Percentiles rank a stretch among this genome's conserved stretches.
Conservation (phyloP, 2,888 invertebrate species). For the Torymus aiolomorphi region DNA sequence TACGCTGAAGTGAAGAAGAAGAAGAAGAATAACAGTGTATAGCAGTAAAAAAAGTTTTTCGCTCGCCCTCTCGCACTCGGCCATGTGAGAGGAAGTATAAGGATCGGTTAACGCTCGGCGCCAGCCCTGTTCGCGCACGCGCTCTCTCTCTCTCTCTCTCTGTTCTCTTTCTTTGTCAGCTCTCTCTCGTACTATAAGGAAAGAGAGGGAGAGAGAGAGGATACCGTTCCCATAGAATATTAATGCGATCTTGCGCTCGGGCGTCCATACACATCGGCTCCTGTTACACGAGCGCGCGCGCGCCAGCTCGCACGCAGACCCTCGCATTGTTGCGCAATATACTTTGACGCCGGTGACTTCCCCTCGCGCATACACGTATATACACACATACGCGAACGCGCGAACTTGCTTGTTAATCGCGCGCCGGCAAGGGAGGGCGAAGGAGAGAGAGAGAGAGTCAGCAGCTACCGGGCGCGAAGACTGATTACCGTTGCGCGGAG, state of each 20-base stretch:
- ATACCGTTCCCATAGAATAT: conserved; percentile 75
- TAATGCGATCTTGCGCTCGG: conserved; percentile 70
- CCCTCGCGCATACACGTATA: neutral
- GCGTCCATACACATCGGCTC: conserved; percentile 39
- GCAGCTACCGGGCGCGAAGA: neutral
- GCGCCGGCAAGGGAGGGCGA: no score
- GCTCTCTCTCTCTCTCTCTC: conserved; percentile 25
- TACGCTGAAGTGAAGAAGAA: neutral
- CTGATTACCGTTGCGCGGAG: neutral
- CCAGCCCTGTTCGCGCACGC: conserved; percentile 3
- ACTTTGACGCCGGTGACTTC: conserved; percentile 44
- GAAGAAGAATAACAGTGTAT: neutral
- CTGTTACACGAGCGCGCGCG: conserved; percentile 38
- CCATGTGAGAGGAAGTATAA: conserved; percentile 56
- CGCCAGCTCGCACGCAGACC: conserved; percentile 23
- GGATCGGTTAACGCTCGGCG: conserved; percentile 59
- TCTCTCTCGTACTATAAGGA: conserved; percentile 59
- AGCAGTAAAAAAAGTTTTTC: no score
- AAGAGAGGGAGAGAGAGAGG: conserved; percentile 17
- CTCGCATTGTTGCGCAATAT: conserved; percentile 45
- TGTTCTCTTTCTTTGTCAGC: conserved; percentile 53
- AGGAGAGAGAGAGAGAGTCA: neutral
- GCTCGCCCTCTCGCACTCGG: conserved; percentile 6
- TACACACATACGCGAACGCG: neutral
- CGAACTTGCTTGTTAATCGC: conserved; percentile 44